phyloP scores from a whole-genome alignment of 2,888 invertebrate species.

The Oscheius sp. region DNA sequence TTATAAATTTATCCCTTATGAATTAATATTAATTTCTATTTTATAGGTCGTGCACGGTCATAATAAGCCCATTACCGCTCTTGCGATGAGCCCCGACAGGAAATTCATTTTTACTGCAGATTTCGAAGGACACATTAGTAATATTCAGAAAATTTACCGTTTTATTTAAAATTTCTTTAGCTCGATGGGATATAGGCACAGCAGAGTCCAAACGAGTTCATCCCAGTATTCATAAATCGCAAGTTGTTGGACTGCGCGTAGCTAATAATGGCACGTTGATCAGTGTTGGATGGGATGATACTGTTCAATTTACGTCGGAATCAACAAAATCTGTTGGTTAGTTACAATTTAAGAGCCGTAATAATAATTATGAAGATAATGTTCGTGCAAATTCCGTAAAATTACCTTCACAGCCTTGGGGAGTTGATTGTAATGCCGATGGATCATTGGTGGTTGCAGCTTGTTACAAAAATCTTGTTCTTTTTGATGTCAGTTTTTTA shows the following conservation, averaged over 20 bases:
- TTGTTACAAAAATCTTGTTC: slow-evolving; percentile 78
- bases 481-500: slow-evolving; percentile 47
- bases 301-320: slow-evolving; percentile 76
- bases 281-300: slow-evolving; percentile 94
- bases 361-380: slow-evolving; percentile 10
- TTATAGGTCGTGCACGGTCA: slow-evolving; percentile 81
- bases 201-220: slow-evolving; percentile 86
- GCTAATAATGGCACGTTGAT: slow-evolving; percentile 78
- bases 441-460: slow-evolving; percentile 82
- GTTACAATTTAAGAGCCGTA: not conserved
- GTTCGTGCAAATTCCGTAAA: slow-evolving; percentile 47
- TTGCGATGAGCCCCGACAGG: slow-evolving; percentile 82
- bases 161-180: slow-evolving; percentile 36
- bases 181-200: slow-evolving; percentile 74
- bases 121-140: slow-evolving; percentile 88
- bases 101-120: slow-evolving; percentile 89
- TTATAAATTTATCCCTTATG: too few species aligned
- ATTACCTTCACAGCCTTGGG: slow-evolving; percentile 71
- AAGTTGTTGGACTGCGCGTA: slow-evolving; percentile 87
- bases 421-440: slow-evolving; percentile 61
- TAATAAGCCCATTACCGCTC: slow-evolving; percentile 94
- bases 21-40: not conserved
- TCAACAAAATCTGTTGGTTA: slow-evolving; percentile 47
- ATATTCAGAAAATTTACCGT: slow-evolving; percentile 10
- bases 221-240: slow-evolving; percentile 89